Evolutionary conservation across 2,888 invertebrate genomes (phyloP), one percentile per base, ranked within the genome.

Genomic region (Tortricodes alternella): DNA sequence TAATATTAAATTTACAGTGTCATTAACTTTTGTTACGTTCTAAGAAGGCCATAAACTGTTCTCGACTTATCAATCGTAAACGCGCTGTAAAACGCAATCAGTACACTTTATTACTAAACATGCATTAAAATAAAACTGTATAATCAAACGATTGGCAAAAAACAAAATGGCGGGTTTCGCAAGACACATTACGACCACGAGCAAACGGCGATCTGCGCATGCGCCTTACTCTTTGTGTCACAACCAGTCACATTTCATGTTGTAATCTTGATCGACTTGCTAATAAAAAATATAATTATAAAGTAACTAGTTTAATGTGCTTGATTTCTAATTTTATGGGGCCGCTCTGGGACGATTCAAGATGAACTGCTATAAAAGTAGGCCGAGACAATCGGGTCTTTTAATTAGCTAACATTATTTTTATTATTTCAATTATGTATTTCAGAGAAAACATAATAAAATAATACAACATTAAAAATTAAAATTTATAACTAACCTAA

Each of bases 261-360:
- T 32, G 55, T 48, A 55, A 48, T 41, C 41, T 8, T n/a, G 3
- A 48, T 50, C 21, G 39, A 53, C 19, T 56, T 38, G 56, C 56
- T 50, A 56, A 50, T 56, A 56, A 56, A 56, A 44, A 38, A 50
- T 8, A 35, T 50, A 49, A 56, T 56, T 50, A 56, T 11, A 18
- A 21, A 29, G 18, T n/a, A 27, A 50, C 56, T 50, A 44, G 56
- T 50, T 56, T 48, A 53, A 53, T 43, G 48, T 43, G 37, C 52
- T 44, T 53, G 48, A 43, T 55, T 55, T 55, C 55, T 49, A 53
- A 41, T 55, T 55, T 55, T 43, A 55, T 55, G 53, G 53, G 34
- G 5, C 53, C 29, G 15, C 21, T 52, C 38, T 11, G 51, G 44
- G 27, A 41, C 44, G 48, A 19, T 9, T 19, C 43, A 5, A 53